phyloP scores from a whole-genome alignment of 2,113 vertebrate species.

The Plecotus auritus region DNA sequence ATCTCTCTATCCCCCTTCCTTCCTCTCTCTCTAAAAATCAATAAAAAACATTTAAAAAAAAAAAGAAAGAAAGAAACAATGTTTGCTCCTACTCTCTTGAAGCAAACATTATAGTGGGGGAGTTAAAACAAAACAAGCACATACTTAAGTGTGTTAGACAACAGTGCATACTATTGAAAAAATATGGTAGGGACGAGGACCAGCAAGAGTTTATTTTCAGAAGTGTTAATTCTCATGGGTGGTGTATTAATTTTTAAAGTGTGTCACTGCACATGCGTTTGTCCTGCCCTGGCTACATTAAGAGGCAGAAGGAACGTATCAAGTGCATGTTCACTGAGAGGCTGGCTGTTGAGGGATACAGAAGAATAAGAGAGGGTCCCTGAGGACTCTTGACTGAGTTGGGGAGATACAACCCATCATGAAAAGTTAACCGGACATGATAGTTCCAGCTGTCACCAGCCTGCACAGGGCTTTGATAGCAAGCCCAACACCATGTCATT shows the following conservation, averaged over 20 bases:
- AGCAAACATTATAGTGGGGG: neutral
- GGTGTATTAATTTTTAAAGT: neutral
- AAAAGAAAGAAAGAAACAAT: neutral
- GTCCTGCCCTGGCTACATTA: neutral
- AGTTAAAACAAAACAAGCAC: neutral
- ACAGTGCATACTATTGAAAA: neutral
- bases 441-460: neutral
- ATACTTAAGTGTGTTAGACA: neutral
- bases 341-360: neutral
- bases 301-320: neutral
- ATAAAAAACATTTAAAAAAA: too few species aligned
- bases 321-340: neutral
- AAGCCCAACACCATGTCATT: neutral
- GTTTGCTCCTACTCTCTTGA: neutral
- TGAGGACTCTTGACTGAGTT: neutral
- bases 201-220: neutral
- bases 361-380: neutral
- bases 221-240: neutral
- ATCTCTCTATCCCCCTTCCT: too few species aligned
- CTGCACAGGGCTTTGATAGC: neutral
- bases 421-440: neutral
- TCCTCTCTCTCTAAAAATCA: too few species aligned
- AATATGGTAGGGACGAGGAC: neutral
- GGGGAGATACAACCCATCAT: neutral
- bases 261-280: neutral